A percentile compares a stretch with the other conserved stretches of the same genome.
phyloP scores from a whole-genome alignment of 2,888 invertebrate species.

The Corbicula japonica region DNA sequence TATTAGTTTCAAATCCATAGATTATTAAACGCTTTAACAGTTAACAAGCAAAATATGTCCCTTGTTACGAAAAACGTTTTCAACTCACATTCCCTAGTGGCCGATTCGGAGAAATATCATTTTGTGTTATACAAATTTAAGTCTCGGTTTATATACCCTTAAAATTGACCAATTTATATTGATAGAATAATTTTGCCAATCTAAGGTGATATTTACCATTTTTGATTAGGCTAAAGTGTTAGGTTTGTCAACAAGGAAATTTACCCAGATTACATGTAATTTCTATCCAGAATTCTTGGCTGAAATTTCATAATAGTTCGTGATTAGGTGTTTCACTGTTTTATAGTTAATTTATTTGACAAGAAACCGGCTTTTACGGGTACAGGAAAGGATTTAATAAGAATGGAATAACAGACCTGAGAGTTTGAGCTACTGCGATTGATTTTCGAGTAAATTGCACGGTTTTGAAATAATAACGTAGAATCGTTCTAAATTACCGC shows the following conservation, averaged over 20 bases:
- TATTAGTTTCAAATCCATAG: too few species aligned
- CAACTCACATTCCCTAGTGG: constrained; percentile 35
- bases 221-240: constrained; percentile 81
- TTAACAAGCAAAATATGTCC: too few species aligned
- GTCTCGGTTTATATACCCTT: constrained; percentile 75
- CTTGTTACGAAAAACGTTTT: too few species aligned
- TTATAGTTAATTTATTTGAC: constrained; percentile 82
- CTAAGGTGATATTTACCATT: constrained; percentile 77
- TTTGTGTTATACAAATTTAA: constrained; percentile 53
- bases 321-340: constrained; percentile 78
- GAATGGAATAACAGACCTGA: constrained; percentile 52
- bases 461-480: constrained; percentile 77
- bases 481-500: constrained; percentile 77
- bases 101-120: constrained; percentile 30
- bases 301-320: constrained; percentile 80
- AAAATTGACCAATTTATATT: constrained; percentile 81
- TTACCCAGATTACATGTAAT: constrained; percentile 80
- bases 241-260: constrained; percentile 81
- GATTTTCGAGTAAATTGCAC: constrained; percentile 74
- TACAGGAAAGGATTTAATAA: constrained; percentile 69
- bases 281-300: constrained; percentile 74
- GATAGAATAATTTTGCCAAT: constrained; percentile 77
- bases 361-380: constrained; percentile 70
- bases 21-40: too few species aligned
- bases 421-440: constrained; percentile 63